Conservation (phyloP, 2,888 invertebrate species). For the Netelia inedita region DNA sequence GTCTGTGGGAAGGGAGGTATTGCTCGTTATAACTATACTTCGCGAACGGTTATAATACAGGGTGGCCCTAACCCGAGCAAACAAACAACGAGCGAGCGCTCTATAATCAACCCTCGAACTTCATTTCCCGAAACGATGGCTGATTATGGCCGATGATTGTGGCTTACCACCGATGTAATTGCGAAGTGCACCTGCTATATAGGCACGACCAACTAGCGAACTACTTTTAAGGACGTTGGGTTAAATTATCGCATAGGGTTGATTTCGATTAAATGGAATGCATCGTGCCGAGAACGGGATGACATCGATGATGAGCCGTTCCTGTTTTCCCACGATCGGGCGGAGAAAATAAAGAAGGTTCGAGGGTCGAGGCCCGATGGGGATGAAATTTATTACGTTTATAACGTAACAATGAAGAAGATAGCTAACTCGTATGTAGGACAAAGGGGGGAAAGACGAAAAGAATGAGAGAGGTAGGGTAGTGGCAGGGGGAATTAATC, state of each 20-base stretch:
- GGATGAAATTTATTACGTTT: slow-evolving; percentile 10
- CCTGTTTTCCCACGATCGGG: slow-evolving; percentile 1
- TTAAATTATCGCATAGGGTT: too few relatives aligned
- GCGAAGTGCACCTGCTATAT: neutral
- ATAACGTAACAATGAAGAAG: slow-evolving; percentile 40
- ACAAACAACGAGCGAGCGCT: too few relatives aligned
- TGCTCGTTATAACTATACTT: neutral
- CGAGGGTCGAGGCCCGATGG: neutral
- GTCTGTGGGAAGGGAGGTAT: neutral
- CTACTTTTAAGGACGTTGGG: neutral
- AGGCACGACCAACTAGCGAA: neutral
- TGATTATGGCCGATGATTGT: neutral
- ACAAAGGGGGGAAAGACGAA: slow-evolving; percentile 5
- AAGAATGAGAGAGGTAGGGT: slow-evolving; percentile 14
- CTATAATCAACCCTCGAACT: slow-evolving; percentile 34
- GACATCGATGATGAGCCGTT: neutral
- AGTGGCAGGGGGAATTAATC: slow-evolving; percentile 26
- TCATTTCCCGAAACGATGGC: neutral
- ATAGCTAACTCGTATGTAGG: slow-evolving; percentile 12
- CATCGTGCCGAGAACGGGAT: neutral
- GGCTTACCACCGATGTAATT: neutral
- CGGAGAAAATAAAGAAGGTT: neutral
- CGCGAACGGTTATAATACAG: slow-evolving; percentile 18
- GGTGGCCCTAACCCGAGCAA: neutral
- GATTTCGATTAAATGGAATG: neutral